Evolutionary conservation across 2,113 vertebrate species (phyloP), one percentile per base, ranked within the genome.

Genomic region (Sorex fumeus): DNA sequence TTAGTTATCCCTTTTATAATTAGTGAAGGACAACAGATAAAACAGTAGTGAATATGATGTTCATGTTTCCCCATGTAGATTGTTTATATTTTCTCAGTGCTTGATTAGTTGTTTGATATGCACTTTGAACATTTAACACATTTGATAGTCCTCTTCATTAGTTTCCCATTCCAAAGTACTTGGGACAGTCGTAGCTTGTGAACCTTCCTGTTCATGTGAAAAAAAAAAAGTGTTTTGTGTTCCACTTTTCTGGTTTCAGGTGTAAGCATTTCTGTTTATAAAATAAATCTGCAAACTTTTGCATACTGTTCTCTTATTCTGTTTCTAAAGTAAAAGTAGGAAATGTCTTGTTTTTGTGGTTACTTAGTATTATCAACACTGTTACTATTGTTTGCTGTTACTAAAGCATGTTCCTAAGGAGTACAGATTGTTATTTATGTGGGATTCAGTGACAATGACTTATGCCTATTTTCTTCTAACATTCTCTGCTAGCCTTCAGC

Each of bases 211-310:
- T 93, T 91, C 84, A 88, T 66, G 30, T 80, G 6, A 60, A 71
- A 43, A 77, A 6, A 60, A 71, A 43, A 77, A 53, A 71, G 43
- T 36, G 25, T 36, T 50, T 34, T 77, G 3, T 23, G 1, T 62
- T 47, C 27, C 11, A 40, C 15, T 50, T 86, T 43, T 60, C 47
- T 82, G 60, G 40, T 80, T 53, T 95, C 83, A 92, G 57, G 82
- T 94, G n/a, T 85, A 79, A 93, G 75, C 9, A 43, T 5, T 66
- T 75, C 57, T 88, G 2, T 94, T 13, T 93, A 74, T 89, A 84
- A 90, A 90, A 77, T 84, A 88, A 75, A 86, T 92, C 19, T 96
- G n/a, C n/a, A 92, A 62, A 57, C 19, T 90, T 82, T 82, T 66
- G 30, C 57, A 34, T 88, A 47, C 64, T 66, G 1, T 7, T 86